Evolutionary conservation across 23 tunicate species (phyloP), one percentile per base, ranked within the genome.

Genomic region (Halocynthia roretzi): DNA sequence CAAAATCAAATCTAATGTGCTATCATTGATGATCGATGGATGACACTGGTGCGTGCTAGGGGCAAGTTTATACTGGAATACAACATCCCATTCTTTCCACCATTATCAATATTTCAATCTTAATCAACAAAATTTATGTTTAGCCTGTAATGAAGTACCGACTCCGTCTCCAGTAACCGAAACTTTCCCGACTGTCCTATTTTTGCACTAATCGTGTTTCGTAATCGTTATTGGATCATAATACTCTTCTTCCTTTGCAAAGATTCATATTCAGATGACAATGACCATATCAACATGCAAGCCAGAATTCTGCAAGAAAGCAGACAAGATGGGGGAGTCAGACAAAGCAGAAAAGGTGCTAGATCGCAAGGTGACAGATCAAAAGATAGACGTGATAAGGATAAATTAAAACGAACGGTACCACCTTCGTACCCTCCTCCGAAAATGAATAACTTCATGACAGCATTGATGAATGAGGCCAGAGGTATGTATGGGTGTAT

Each of bases 371-470:
- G 22, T 10, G 70, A 20, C 31, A 65, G 31, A 65, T 20, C 48
- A 65, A 65, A 15, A 65, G 31, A 10, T 10, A 65, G 31, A 65
- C 70, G 48, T 10, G 55, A 22, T 8, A 54, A 74, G 17, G 78
- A 23, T 14, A 74, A 62, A 21, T 74, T 64, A 5, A 74, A 74
- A 54, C 64, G 56, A 54, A 74, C 56, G 18, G 78, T 74, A 8
- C 78, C 78, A 56, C 56, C 78, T 22, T 74, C 78, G 17, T 74
- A 74, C 56, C 78, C 78, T 0, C 78, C 78, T 14, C 78, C 78
- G 0, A 74, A 50, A 74, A 74, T 74, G 78, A 64, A 74, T 56
- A 64, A 74, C 56, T 74, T 74, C 65, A 74, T 74, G 78, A 74
- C 55, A 56, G 55, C 78, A 56, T 54, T 74, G 56, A 74, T 74